Evolutionary conservation across 92 coral and sea anemone genomes (phyloP), one percentile per base, ranked within the genome.

Genomic region (Palythoa grandis): DNA sequence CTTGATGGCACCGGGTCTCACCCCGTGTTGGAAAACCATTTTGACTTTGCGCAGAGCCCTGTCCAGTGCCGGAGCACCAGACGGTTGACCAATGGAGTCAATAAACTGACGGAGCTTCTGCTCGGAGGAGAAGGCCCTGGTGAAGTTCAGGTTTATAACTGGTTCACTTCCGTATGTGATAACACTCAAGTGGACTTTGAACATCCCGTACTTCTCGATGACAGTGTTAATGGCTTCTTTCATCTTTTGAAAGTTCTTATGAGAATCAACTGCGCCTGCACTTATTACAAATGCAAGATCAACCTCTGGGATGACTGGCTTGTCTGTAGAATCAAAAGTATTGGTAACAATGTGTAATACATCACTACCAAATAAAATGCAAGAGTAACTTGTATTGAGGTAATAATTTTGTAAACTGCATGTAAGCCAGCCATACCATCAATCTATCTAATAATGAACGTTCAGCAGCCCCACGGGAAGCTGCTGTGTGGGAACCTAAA

Each of bases 231-330:
- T 75, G 40, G 92, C 79, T 65, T 92, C 91, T 82, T 94, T 96
- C 91, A 94, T 86, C 82, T 88, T 78, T 47, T 65, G 69, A 74
- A 94, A 94, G 25, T 91, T 87, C 23, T 89, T 82, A 38, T 68
- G 87, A 2, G 95, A 86, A 43, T 86, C 89, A 2, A 91, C 82
- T 52, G 93, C 90, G 3, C 94, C 38, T 63, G 96, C 92, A 52
- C 96, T 95, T 61, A 96, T 82, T 20, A 92, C 85, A 74, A 96
- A 96, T 37, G 91, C 98, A 52, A 96, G 88, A 87, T 96, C 98
- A 20, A 96, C 89, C 77, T 91, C 89, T 10, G 94, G 92, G 17
- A 87, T 85, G 12, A 90, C 84, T 14, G 85, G 85, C 54, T 80
- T 80, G 61, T 80, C 85, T 80, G 39, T 14, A 4, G 29, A 19